Conservation (phyloP, 1,140 invertebrate genomes). For the Orius insidiosus region DNA sequence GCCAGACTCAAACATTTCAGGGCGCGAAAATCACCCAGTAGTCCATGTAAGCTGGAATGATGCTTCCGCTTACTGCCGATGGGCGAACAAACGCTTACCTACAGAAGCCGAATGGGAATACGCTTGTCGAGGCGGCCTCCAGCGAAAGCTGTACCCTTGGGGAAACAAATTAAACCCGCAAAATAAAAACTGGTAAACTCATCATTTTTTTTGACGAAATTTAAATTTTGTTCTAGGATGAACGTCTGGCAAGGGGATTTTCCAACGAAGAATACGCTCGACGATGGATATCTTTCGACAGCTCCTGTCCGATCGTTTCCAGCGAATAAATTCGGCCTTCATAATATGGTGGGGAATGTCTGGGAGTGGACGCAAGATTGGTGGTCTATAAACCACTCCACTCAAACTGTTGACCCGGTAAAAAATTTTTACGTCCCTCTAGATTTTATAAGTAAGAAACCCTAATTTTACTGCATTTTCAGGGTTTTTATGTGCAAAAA, state of each 20-base stretch:
- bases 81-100: slow-evolving; percentile 67
- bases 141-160: slow-evolving; percentile 72
- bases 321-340: slow-evolving; percentile 62
- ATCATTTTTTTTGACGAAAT: neutral
- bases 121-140: slow-evolving; percentile 63
- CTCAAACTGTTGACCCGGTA: slow-evolving; percentile 31
- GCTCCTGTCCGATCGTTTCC: slow-evolving; percentile 63
- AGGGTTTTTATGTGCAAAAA: no score
- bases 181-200: slow-evolving; percentile 52
- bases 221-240: slow-evolving; percentile 35
- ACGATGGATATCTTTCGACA: slow-evolving; percentile 68
- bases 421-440: slow-evolving; percentile 19
- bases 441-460: neutral
- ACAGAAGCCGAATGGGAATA: slow-evolving; percentile 91
- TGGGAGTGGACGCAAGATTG: slow-evolving; percentile 92
- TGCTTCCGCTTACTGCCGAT: slow-evolving; percentile 73
- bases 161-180: slow-evolving; percentile 73
- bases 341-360: slow-evolving; percentile 89
- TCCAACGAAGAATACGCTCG: slow-evolving; percentile 56
- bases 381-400: slow-evolving; percentile 37
- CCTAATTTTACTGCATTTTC: no score
- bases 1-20: slow-evolving; percentile 44
- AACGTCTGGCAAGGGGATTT: slow-evolving; percentile 94
- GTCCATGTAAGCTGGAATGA: slow-evolving; percentile 91
- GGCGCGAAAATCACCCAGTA: slow-evolving; percentile 73